Base-by-base conservation (phyloP, 2,888 invertebrate species). In the Pterobdella sp. region DNA sequence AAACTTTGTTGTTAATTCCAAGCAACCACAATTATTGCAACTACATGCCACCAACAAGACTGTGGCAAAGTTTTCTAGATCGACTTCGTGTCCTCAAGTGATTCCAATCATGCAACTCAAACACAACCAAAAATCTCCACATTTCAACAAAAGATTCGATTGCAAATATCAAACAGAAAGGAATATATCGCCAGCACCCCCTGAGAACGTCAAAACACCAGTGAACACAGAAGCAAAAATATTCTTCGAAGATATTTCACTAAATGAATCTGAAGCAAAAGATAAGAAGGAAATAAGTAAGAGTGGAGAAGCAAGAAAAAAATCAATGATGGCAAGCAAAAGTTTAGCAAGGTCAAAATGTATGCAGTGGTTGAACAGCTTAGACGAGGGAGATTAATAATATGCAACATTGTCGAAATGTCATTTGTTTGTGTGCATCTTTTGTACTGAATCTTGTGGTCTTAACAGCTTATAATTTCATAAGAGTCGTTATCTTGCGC, bases 361-460 rank as follows among this genome's bases (percentile, higher is more conserved):
- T 31, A 74, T 74, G 37, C 74, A 74, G 49, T 74, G 74, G 74
- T 56, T 74, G 7, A 74, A 72, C 72, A 74, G 74, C 29, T 52
- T 74, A n/a, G 74, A 74, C 68, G 74, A 74, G 32, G 74, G 72
- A 52, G 74, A 74, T 34, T 74, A 35, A 35, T n/a, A n/a, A n/a
- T n/a, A n/a, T n/a, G n/a, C n/a, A n/a, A n/a, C n/a, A n/a, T n/a
- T n/a, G n/a, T n/a, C n/a, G n/a, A n/a, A n/a, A n/a, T n/a, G n/a
- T n/a, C n/a, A n/a, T n/a, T n/a, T n/a, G n/a, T n/a, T n/a, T n/a
- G n/a, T n/a, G n/a, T n/a, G n/a, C n/a, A n/a, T n/a, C n/a, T n/a
- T n/a, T n/a, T n/a, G n/a, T n/a, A n/a, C n/a, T n/a, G n/a, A n/a
- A n/a, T n/a, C n/a, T n/a, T n/a, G n/a, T n/a, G n/a, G n/a, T n/a